Base-by-base conservation (phyloP, 2,113 vertebrate genomes). In the Scomber scombrus region DNA sequence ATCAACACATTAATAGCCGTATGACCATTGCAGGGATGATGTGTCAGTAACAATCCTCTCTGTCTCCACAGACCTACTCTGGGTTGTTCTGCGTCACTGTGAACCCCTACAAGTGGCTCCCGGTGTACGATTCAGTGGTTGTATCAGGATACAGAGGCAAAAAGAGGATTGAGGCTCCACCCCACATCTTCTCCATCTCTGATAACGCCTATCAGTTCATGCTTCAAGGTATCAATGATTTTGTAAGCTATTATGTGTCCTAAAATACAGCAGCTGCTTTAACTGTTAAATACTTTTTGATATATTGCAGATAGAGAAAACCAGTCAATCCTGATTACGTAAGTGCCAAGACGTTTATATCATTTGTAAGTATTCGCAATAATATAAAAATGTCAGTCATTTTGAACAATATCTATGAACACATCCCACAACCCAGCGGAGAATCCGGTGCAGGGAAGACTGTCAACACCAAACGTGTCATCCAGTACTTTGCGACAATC, bases 401-500 rank as follows among this genome's bases (percentile, higher is more conserved):
- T 88, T 88, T 16, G 31, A 57, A 43, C 29, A 52, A 69, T 66
- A 58, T 14, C 49, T 46, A n/a, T 79, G 2, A 65, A 75, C n/a
- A 45, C 16, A 57, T 31, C 11, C 34, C 21, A 45, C 5, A 46
- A 70, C 45, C 64, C 90, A 98, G 97, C 0, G 97, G 97, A 97
- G 97, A 99, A 98, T 98, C 97, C 0, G 97, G 97, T 79, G 97
- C 97, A 0, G 97, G 97, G 86, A 98, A 99, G 95, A 98, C 97
- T 87, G 97, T 98, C 74, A 99, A 98, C 89, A 99, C 97, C 0
- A 98, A 98, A 63, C 95, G 96, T 90, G 97, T 98, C 94, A 98
- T 98, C 93, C 97, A 98, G 95, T 99, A 98, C 90, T 99, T 98
- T 93, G 97, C 97, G 71, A 97, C 97, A 95, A 98, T 98, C 92